Conservation (phyloP, 2,113 vertebrate genomes). For the Nibea coibor region DNA sequence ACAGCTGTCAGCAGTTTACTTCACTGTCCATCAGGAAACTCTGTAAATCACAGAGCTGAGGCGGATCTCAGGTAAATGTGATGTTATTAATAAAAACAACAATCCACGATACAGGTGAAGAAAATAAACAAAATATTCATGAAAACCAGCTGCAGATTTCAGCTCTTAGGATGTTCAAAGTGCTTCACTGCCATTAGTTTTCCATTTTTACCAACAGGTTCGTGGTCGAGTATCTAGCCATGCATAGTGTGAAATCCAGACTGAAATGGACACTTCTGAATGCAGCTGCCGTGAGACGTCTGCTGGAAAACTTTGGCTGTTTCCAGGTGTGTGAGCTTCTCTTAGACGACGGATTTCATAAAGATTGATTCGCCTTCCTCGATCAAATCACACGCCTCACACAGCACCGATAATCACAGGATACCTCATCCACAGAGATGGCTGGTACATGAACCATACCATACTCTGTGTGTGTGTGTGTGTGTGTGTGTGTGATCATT, state of each 20-base stretch:
- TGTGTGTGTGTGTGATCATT: background rate
- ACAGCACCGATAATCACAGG: background rate
- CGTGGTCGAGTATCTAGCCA: no score
- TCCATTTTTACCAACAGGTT: background rate
- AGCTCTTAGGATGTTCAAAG: background rate
- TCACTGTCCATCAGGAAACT: no score
- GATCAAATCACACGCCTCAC: slow-evolving; percentile 9
- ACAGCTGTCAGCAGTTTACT: no score
- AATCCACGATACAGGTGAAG: background rate
- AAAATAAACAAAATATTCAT: background rate
- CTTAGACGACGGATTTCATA: slow-evolving; percentile 13
- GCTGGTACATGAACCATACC: background rate
- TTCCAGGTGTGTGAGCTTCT: slow-evolving; percentile 14
- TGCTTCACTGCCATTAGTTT: background rate
- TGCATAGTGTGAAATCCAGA: background rate
- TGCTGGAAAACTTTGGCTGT: background rate
- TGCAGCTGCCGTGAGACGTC: background rate
- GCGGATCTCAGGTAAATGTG: background rate
- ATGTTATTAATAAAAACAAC: background rate
- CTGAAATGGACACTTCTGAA: background rate
- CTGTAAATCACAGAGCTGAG: no score
- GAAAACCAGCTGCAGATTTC: background rate
- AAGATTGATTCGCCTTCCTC: slow-evolving; percentile 36
- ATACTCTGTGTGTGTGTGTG: background rate
- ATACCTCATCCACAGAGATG: background rate